Conservation (phyloP, 2,113 vertebrate genomes). For the Melanerpes aurifrons region DNA sequence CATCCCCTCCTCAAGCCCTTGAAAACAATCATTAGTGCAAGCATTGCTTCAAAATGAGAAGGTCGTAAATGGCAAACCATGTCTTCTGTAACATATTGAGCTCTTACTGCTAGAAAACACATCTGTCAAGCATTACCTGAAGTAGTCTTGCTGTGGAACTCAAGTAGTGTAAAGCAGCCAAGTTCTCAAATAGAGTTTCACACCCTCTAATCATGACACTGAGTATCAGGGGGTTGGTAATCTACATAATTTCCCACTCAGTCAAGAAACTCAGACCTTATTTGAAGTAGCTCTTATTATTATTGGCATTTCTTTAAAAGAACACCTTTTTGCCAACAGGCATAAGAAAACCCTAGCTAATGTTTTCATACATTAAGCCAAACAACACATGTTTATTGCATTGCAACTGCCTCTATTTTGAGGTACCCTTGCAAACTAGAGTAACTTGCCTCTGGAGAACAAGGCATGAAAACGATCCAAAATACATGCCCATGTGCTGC, state of each 20-base stretch:
- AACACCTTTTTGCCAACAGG: slow-evolving; percentile 38
- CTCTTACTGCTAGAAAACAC: slow-evolving; percentile 46
- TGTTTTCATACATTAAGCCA: slow-evolving; percentile 34
- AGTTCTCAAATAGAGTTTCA: slow-evolving; percentile 36
- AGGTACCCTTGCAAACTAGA: slow-evolving; percentile 14
- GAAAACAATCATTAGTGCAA: slow-evolving; percentile 25
- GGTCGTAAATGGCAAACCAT: slow-evolving; percentile 27
- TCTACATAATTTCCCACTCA: slow-evolving; percentile 67
- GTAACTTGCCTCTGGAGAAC: neutral
- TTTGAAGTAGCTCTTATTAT: slow-evolving; percentile 62
- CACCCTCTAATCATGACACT: slow-evolving; percentile 50
- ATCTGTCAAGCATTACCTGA: slow-evolving; percentile 53
- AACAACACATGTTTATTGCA: slow-evolving; percentile 49
- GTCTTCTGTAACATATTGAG: neutral
- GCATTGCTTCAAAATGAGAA: neutral
- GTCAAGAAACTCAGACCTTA: slow-evolving; percentile 44
- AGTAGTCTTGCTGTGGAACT: slow-evolving; percentile 39
- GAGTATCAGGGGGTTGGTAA: slow-evolving; percentile 37
- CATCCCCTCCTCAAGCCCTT: neutral
- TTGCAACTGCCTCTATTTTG: slow-evolving; percentile 21
- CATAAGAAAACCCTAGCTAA: slow-evolving; percentile 37
- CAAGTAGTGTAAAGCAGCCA: slow-evolving; percentile 54
- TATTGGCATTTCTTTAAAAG: slow-evolving; percentile 61
- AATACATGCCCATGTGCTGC: neutral
- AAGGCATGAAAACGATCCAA: slow-evolving; percentile 23